Percentiles rank a stretch among this genome's conserved stretches.
These are phyloP conservation scores for Drosophila fungiperda DNA, from an alignment of 2,888 invertebrate species.

Conservation along the genomic window DNA sequence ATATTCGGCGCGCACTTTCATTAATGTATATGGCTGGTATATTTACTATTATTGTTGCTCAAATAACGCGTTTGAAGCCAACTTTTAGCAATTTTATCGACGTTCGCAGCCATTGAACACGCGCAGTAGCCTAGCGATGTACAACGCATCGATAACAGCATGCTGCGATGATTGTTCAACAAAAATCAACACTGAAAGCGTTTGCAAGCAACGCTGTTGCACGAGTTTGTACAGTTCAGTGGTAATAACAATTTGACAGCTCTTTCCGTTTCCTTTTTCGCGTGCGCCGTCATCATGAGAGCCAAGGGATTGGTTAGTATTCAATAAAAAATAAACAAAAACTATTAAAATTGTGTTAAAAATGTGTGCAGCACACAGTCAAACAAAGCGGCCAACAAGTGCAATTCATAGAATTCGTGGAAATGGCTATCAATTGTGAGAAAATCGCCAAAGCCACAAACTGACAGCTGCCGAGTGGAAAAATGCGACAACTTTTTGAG, in stretches of 20 bases:
- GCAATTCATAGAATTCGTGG: slow-evolving; percentile 3
- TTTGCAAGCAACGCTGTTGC: slow-evolving; percentile 42
- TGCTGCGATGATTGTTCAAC: slow-evolving; percentile 56
- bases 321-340: slow-evolving; percentile 59
- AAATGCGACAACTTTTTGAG: slow-evolving; percentile 19
- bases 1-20: slow-evolving; percentile 24
- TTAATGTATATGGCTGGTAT: slow-evolving; percentile 22
- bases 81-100: slow-evolving; percentile 64
- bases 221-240: slow-evolving; percentile 46
- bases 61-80: slow-evolving; percentile 51
- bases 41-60: slow-evolving; percentile 43
- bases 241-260: slow-evolving; percentile 57
- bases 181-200: slow-evolving; percentile 50
- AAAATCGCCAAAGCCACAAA: slow-evolving; percentile 13
- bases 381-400: slow-evolving; percentile 9
- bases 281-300: slow-evolving; percentile 89
- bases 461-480: not conserved
- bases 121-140: slow-evolving; percentile 72
- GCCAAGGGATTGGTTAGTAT: slow-evolving; percentile 93
- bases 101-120: slow-evolving; percentile 69
- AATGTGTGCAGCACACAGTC: slow-evolving; percentile 29
- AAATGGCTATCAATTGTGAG: slow-evolving; percentile 19
- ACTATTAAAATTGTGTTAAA: slow-evolving; percentile 43
- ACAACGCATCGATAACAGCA: slow-evolving; percentile 50
- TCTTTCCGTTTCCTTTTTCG: slow-evolving; percentile 85